A percentile compares a stretch with the other conserved stretches of the same genome.
phyloP scores from a whole-genome alignment of 2,113 vertebrate species.

The Lanius ludovicianus region DNA sequence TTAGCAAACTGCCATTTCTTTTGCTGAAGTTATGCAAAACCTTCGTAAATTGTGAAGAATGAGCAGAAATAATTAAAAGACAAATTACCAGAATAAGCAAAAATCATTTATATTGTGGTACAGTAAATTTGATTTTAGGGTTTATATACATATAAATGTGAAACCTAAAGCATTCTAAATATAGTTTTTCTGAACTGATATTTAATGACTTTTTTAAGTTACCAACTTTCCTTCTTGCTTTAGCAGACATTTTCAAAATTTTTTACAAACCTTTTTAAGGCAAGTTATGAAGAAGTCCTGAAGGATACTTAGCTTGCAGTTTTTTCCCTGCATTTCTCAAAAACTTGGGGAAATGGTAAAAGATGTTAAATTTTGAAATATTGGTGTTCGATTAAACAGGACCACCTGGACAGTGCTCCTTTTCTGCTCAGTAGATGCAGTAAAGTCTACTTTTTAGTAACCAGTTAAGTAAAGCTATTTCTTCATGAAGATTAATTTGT shows the following conservation, averaged over 20 bases:
- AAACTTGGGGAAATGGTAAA: background rate
- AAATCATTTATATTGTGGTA: background rate
- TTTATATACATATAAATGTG: background rate
- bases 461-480: background rate
- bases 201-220: background rate
- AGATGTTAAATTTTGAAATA: background rate
- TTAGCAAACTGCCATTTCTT: background rate
- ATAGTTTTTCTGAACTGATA: background rate
- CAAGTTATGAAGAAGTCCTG: background rate
- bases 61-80: background rate
- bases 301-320: background rate
- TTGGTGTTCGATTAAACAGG: background rate
- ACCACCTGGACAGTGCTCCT: background rate
- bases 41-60: background rate
- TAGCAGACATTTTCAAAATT: background rate
- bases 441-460: background rate
- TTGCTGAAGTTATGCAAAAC: background rate
- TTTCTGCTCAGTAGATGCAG: background rate
- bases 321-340: background rate
- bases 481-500: background rate
- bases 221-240: background rate
- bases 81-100: background rate
- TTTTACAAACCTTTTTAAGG: background rate
- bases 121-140: background rate
- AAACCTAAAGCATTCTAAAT: background rate